These are phyloP conservation scores for Chaetura pelagica DNA, from an alignment of 2,113 vertebrate genomes.

Conservation along the genomic window DNA sequence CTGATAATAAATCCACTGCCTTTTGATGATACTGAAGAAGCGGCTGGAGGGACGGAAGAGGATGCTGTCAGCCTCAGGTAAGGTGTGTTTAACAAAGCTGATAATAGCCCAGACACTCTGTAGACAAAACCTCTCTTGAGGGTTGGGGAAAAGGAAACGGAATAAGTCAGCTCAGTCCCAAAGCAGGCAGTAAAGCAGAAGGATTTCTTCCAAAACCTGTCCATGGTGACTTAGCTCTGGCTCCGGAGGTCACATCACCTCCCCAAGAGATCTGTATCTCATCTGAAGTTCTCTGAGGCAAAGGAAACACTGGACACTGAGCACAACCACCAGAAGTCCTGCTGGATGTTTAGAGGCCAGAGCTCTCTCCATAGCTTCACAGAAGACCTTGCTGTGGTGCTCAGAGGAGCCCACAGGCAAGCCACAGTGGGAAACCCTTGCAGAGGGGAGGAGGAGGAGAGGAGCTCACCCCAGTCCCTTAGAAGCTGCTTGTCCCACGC, in stretches of 20 bases:
- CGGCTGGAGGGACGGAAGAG: background rate
- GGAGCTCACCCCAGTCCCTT: background rate
- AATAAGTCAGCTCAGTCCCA: background rate
- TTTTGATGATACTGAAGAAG: background rate
- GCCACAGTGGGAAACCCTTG: background rate
- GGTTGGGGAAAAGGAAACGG: background rate
- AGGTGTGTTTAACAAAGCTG: background rate
- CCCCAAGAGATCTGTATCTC: background rate
- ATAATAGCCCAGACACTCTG: background rate
- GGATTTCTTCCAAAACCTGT: background rate
- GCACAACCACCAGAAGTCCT: background rate
- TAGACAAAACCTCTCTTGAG: background rate
- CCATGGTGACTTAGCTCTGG: background rate
- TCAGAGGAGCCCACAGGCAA: background rate
- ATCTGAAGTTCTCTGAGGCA: background rate
- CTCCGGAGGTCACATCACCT: background rate
- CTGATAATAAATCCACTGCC: background rate
- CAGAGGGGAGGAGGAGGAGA: background rate
- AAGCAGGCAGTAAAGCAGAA: background rate
- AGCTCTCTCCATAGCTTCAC: background rate
- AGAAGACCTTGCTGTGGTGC: background rate
- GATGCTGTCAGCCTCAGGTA: background rate
- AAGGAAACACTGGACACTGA: background rate
- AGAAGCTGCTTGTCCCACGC: background rate
- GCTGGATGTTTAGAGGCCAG: background rate